Evolutionary conservation across 1,140 invertebrate species (phyloP).

Genomic region (Armadillidium nasatum): DNA sequence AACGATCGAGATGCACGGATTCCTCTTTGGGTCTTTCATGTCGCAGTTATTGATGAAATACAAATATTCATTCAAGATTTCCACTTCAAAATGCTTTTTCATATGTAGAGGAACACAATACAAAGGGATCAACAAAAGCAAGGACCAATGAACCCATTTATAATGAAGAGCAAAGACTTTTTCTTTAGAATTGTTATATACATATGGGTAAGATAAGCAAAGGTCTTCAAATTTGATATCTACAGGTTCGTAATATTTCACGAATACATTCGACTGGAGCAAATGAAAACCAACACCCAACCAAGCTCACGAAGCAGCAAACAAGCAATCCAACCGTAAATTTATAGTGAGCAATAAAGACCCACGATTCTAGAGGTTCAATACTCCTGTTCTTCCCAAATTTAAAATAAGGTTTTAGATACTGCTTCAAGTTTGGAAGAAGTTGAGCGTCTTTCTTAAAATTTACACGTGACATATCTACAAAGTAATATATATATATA

Average conservation of each 20-base stretch:
- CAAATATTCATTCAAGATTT: not conserved
- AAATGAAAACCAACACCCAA: not conserved
- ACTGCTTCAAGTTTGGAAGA: not conserved
- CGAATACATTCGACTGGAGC: not conserved
- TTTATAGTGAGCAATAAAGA: not conserved
- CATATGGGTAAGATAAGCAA: not conserved
- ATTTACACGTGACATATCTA: not conserved
- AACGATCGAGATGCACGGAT: not conserved
- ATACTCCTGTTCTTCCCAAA: not conserved
- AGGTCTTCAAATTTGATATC: not conserved
- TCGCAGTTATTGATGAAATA: not conserved
- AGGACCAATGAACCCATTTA: not conserved
- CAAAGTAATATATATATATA: too few relatives aligned
- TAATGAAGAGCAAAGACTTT: not conserved
- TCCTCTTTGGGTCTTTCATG: not conserved
- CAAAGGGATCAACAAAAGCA: not conserved
- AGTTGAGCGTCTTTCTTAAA: not conserved
- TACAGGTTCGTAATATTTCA: not conserved
- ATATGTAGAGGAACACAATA: not conserved
- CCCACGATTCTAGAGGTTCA: not conserved
- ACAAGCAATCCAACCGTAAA: not conserved
- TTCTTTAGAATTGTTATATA: not conserved
- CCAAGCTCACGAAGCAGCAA: not conserved
- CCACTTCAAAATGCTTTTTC: not conserved
- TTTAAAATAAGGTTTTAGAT: not conserved